Evolutionary conservation across 2,888 invertebrate genomes (phyloP), one percentile per base, ranked within the genome.

Genomic region (Cremastobaeus sp.): DNA sequence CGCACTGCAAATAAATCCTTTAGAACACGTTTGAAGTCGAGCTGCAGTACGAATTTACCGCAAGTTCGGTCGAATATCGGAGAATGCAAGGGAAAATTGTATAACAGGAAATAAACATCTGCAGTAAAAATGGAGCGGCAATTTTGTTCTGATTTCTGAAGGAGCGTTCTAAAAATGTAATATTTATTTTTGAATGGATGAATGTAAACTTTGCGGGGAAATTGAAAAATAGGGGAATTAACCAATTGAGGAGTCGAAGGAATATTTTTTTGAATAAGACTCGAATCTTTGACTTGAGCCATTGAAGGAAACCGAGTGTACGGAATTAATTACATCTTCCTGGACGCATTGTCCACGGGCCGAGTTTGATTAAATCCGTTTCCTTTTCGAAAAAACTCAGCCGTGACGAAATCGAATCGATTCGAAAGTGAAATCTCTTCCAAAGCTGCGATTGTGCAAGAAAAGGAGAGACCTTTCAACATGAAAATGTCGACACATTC

Each of bases 381-480:
- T 65, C 39, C 37, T 37, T 65, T 47, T 52, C 18, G 14, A 54
- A 65, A 65, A 65, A 65, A 47, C 1, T 41, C 47, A 47, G 12
- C 11, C 54, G 55, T 55, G 39, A 65, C 43, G 55, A 65, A 55
- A 65, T 65, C 55, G 20, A 8, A 37, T 12, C 21, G 37, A 28
- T 35, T 54, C 64, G 64, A 65, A 65, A 65, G 64, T 65, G 64
- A 65, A 54, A 54, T 54, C 54, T 65, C 37, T 43, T 64, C 43
- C 37, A 65, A 65, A 55, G 47, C 17, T 54, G 12, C 34, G 25
- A 47, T 65, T 65, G 55, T 43, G 55, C 45, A 54, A 65, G 32
- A n/a, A 47, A 20, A 15, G 20, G 35, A 45, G 17, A 32, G 20
- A 41, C 45, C 52, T 64, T 54, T 64, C 64, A 11, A 54, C 65